Conservation (phyloP, 2,888 invertebrate genomes). For the Leptothorax acervorum region DNA sequence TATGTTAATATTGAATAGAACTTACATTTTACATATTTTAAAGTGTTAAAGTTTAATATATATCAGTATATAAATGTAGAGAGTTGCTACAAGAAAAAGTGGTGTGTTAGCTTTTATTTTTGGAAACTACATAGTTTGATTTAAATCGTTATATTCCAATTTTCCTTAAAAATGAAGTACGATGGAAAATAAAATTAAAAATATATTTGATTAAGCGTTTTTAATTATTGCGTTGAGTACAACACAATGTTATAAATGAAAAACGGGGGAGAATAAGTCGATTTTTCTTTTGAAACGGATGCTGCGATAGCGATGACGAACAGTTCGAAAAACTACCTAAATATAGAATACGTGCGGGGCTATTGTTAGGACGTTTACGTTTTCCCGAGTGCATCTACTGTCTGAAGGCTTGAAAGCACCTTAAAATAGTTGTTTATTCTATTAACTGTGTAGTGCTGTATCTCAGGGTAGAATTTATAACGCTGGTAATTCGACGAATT, state of each 20-base stretch:
- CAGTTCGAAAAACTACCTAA: conserved; percentile 75
- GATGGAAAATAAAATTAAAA: neutral
- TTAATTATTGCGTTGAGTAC: neutral
- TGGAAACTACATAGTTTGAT: conserved; percentile 54
- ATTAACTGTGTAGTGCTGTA: neutral
- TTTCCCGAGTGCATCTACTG: conserved; percentile 57
- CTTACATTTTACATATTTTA: neutral
- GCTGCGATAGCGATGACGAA: conserved; percentile 54
- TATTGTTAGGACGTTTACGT: conserved; percentile 69
- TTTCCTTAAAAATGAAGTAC: neutral
- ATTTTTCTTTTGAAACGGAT: conserved; percentile 36
- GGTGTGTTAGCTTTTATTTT: conserved; percentile 61
- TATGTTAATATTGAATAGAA: neutral
- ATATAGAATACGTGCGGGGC: conserved; percentile 73
- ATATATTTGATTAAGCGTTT: neutral
- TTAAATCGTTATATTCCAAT: conserved; percentile 32
- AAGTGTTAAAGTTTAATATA: neutral
- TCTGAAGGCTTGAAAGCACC: conserved; percentile 14
- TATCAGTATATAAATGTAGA: neutral
- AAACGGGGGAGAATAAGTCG: neutral
- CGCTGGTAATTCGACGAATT: neutral
- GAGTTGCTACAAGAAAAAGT: conserved; percentile 55
- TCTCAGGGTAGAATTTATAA: neutral
- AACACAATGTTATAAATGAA: neutral
- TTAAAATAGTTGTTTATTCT: conserved; percentile 46